A percentile compares a stretch with the other conserved stretches of the same genome.
phyloP scores from a whole-genome alignment of 2,113 vertebrate species.

The Danio rerio region GRCz12tu NC_133194.1:28786001-28786500 shows the following conservation, averaged over 20 bases:
- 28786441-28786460: too few species aligned
- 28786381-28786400: background rate
- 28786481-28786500: too few species aligned
- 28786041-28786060: too few species aligned
- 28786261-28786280: constrained; percentile 96
- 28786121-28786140: constrained; percentile 77
- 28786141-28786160: constrained; percentile 98
- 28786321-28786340: background rate
- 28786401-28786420: background rate
- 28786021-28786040: too few species aligned
- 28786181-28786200: constrained; percentile 94
- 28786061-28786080: too few species aligned
- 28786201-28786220: constrained; percentile 92
- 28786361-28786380: background rate
- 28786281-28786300: constrained; percentile 98
- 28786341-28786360: background rate
- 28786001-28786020: too few species aligned
- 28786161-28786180: constrained; percentile 96
- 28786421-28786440: too few species aligned
- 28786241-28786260: constrained; percentile 93
- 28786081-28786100: background rate
- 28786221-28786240: constrained; percentile 94
- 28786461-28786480: too few species aligned
- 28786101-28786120: background rate
- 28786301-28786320: constrained; percentile 49